Base-by-base conservation (phyloP, 2,888 invertebrate species). In the Strigamia transsilvanica region DNA sequence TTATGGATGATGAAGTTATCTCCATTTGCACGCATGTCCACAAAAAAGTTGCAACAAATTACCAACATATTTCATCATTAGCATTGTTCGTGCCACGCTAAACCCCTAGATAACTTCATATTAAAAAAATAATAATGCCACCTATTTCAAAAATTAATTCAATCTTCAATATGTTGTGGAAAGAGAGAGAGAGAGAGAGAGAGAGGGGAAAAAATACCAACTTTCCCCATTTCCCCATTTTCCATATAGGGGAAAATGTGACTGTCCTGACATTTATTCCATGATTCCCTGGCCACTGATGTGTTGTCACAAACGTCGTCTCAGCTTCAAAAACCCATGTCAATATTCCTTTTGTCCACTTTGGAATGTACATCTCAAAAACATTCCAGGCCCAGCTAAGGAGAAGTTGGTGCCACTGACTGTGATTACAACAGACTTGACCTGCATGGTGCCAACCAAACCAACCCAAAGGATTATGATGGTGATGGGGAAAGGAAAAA, bases 1-100 rank as follows among this genome's bases (percentile, higher is more conserved):
- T 73, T 73, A 73, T 73, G 73, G 73, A 73, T 73, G 73, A 73
- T 73, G 27, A 73, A 73, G 73, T 73, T 73, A 73, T 73, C 73
- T 73, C 73, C 73, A 73, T 73, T 73, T 73, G 73, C 73, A 73
- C 73, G 73, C 73, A 73, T 73, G 73, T 73, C 73, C 73, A 27
- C 23, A 73, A 73, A 73, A 73, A 73, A 73, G 61, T 10, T 73
- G 23, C 73, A 32, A 73, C 73, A 73, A 73, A 73, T 73, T 73
- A 27, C 73, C 32, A 27, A 27, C 73, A 73, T 73, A 73, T 73
- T 73, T 73, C 73, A 73, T 73, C 73, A 73, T 73, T 32, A 73
- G 23, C 73, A 73, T 12, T 73, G 73, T 27, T 73, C 27, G 10
- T 66, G 61, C 61, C 18, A 51, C 12, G 51, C 15, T 18, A 51